Percentiles rank a stretch among this genome's conserved stretches.
Evolutionary conservation across 2,888 invertebrate genomes (phyloP).

Genomic region (Caenorhabditis sp.): DNA sequence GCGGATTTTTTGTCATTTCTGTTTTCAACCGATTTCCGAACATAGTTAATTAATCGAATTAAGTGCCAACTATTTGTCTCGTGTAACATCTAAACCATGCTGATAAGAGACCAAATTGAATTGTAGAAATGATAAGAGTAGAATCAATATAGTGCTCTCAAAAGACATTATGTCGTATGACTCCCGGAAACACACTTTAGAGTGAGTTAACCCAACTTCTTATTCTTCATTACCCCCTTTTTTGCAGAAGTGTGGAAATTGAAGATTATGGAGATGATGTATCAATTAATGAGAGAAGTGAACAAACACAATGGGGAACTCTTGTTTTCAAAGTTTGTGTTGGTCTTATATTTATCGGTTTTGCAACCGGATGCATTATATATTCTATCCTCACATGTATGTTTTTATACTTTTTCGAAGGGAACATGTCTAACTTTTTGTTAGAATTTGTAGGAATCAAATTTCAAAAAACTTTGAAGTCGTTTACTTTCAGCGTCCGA

Average conservation of each 20-base stretch:
- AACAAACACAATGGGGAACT: constrained; percentile 30
- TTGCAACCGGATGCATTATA: constrained; percentile 39
- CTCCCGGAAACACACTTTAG: background rate
- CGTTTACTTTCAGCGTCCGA: constrained; percentile 24
- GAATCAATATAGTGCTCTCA: too few relatives aligned
- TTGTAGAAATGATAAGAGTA: background rate
- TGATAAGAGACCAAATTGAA: too few relatives aligned
- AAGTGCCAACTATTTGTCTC: too few relatives aligned
- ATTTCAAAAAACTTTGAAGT: background rate
- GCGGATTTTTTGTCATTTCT: too few relatives aligned
- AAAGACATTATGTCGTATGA: background rate
- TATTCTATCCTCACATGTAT: constrained; percentile 39
- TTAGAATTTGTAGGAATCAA: background rate
- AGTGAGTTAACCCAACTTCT: background rate
- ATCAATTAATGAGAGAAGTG: constrained; percentile 35
- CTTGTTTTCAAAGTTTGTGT: constrained; percentile 31
- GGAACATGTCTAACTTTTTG: background rate
- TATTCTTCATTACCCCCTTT: background rate
- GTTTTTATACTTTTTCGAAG: background rate
- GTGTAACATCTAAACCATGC: too few relatives aligned
- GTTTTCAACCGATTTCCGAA: too few relatives aligned
- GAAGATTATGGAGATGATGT: constrained; percentile 34
- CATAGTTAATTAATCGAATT: too few relatives aligned
- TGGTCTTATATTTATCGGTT: constrained; percentile 37
- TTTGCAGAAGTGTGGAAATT: constrained; percentile 2